These are phyloP conservation scores for Mormyrops boulengeri DNA, from an alignment of 2,797 vertebrate genomes.

Conservation along the genomic window DNA sequence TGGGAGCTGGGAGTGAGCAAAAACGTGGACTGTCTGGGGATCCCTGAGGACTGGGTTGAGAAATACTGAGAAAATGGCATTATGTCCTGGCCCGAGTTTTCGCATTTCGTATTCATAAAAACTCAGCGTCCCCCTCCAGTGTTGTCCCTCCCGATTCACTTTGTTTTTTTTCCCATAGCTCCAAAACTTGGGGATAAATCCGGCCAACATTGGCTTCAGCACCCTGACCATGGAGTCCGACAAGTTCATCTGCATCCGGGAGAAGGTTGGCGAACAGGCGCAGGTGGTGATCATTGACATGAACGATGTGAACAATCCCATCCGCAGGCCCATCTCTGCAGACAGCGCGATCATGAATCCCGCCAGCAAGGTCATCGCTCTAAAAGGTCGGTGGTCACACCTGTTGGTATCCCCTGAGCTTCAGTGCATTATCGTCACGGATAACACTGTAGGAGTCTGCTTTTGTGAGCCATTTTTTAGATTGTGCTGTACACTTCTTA, in stretches of 20 bases:
- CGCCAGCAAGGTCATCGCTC: conserved; percentile 97
- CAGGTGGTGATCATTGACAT: conserved; percentile 98
- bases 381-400: conserved; percentile 76
- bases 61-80: background rate
- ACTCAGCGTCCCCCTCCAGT: background rate
- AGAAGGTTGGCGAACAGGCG: conserved; percentile 97
- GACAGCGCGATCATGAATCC: conserved; percentile 99
- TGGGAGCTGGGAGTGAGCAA: background rate
- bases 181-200: conserved; percentile 98
- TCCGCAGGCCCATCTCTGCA: conserved; percentile 94
- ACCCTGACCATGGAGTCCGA: conserved; percentile 99
- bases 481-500: background rate
- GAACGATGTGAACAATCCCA: conserved; percentile 95
- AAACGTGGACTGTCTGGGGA: background rate
- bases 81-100: background rate
- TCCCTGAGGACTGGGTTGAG: background rate
- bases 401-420: background rate
- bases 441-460: background rate
- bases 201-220: conserved; percentile 97
- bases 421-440: background rate
- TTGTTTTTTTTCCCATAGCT: conserved; percentile 47
- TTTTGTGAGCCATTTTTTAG: conserved; percentile 8
- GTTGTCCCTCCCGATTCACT: background rate
- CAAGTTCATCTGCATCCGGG: conserved; percentile 97
- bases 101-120: background rate